phyloP scores from a whole-genome alignment of 2,797 vertebrate genomes.

The Pipistrellus pipistrellus region DNA sequence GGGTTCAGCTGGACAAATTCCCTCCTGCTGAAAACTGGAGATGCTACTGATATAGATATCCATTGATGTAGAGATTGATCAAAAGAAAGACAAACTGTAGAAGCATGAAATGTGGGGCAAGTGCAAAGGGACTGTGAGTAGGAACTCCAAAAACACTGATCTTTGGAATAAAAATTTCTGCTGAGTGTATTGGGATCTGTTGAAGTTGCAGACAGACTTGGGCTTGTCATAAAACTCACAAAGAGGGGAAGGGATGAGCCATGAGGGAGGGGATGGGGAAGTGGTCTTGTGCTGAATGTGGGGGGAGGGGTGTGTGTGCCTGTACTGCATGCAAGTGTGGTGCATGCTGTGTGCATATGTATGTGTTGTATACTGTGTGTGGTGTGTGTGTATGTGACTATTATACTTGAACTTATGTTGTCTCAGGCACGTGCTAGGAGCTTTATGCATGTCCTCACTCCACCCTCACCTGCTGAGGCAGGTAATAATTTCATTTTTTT shows the following conservation, averaged over 20 bases:
- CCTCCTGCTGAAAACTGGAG: not conserved
- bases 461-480: not conserved
- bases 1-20: rapidly evolving
- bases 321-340: too few species aligned
- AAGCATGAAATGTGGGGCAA: not conserved
- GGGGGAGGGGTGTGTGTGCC: not conserved
- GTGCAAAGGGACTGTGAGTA: not conserved
- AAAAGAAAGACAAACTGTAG: not conserved
- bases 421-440: not conserved
- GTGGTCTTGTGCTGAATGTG: not conserved
- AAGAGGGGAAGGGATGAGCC: conserved; percentile 52
- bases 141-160: not conserved
- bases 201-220: not conserved
- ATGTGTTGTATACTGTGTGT: not conserved
- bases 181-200: not conserved
- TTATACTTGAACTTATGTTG: not conserved
- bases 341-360: not conserved
- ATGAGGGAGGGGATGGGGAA: not conserved
- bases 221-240: not conserved
- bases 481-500: not conserved
- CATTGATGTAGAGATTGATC: not conserved
- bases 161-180: not conserved
- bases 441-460: not conserved
- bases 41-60: not conserved
- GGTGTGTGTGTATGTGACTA: not conserved